phyloP scores from a whole-genome alignment of 2,888 invertebrate genomes.

The Drosophila kambysellisi region DNA sequence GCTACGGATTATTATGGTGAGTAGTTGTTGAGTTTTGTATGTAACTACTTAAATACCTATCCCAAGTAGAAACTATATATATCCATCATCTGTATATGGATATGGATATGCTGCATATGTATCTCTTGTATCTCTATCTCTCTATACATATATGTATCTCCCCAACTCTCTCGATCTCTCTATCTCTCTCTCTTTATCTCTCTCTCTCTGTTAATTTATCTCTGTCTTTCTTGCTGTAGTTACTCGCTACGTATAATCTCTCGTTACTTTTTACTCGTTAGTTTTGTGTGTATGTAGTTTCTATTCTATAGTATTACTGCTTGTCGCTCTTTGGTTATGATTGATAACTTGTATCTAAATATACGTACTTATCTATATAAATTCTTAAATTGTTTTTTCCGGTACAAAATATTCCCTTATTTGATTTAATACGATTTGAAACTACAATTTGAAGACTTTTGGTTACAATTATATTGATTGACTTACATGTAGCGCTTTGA shows the following conservation, averaged over 20 bases:
- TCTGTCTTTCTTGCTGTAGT: constrained; percentile 28
- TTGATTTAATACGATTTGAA: constrained; percentile 22
- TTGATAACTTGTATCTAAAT: constrained; percentile 11
- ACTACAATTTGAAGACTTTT: constrained; percentile 6
- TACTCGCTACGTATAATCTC: constrained; percentile 23
- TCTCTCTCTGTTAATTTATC: constrained; percentile 6
- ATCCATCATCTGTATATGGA: background rate
- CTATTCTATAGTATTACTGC: constrained; percentile 20
- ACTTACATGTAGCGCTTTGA: constrained; percentile 18
- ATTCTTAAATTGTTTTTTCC: constrained; percentile 18
- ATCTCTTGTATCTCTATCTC: constrained; percentile 3
- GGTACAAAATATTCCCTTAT: constrained; percentile 7
- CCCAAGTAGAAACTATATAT: background rate
- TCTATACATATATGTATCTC: constrained; percentile 20
- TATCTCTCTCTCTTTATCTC: background rate
- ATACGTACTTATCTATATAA: constrained; percentile 12
- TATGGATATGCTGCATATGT: constrained; percentile 7
- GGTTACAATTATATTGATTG: constrained; percentile 25
- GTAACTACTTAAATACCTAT: constrained; percentile 50
- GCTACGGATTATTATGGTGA: constrained; percentile 99
- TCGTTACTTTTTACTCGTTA: constrained; percentile 33
- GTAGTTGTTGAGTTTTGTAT: constrained; percentile 86
- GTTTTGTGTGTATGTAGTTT: constrained; percentile 31
- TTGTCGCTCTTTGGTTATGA: constrained; percentile 9
- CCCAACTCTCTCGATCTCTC: background rate